Base-by-base conservation (phyloP, 2,888 invertebrate species). In the Sinodicranocentrus sp. region DNA sequence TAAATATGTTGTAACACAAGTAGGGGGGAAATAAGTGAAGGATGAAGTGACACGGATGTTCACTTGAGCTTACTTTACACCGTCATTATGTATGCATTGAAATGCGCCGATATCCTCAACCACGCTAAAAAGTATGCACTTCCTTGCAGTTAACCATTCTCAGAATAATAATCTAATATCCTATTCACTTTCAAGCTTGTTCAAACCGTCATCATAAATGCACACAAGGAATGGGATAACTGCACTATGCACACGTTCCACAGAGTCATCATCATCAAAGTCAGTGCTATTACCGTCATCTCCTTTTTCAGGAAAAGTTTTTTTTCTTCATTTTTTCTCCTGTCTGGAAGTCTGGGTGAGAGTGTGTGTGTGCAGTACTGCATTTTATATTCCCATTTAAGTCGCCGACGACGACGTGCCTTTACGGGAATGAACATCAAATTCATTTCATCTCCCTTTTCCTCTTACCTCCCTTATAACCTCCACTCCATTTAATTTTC, bases 401-500 rank as follows among this genome's bases (percentile, higher is more conserved):
- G 10, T n/a, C 15, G n/a, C 13, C 48, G n/a, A n/a, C 48, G 2
- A 48, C n/a, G 2, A n/a, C 15, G n/a, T 48, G 48, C 28, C 28
- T 28, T 2, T 5, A 19, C n/a, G n/a, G n/a, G n/a, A n/a, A n/a
- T n/a, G n/a, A 17, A 28, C 61, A 59, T 13, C 13, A 23, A n/a
- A n/a, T n/a, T n/a, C 28, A 25, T 2, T 61, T 3, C n/a, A 17
- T 25, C n/a, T 61, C 2, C 28, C 10, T n/a, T 28, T 52, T 19
- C n/a, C 3, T 17, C 52, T 52, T 19, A 52, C 52, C 15, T 48
- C 48, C 6, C 48, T 23, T 52, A 44, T 13, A 67, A 67, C 63
- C 67, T 67, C 67, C 67, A 67, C 67, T 67, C 67, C 67, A 67
- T 67, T 67, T 67, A 44, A 67, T 67, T 67, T 67, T 67, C 19